Conservation (phyloP, 2,888 invertebrate species). For the Gandaritis pyraliata region DNA sequence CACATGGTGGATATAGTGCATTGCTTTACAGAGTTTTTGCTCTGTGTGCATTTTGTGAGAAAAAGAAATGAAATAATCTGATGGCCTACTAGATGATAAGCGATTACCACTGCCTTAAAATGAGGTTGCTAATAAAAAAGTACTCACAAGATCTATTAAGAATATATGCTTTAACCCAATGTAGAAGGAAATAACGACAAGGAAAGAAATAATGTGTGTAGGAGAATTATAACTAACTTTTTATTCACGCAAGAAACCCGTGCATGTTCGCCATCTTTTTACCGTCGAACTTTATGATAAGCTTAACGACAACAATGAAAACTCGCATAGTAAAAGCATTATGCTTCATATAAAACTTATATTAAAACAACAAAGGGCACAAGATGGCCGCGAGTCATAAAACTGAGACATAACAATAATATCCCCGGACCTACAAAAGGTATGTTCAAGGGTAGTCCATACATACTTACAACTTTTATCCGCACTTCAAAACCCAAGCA, state of each 20-base stretch:
- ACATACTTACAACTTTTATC: background rate
- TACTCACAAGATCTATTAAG: too few species aligned
- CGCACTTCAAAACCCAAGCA: background rate
- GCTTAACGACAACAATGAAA: constrained; percentile 32
- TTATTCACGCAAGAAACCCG: constrained; percentile 1
- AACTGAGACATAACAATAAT: constrained; percentile 10
- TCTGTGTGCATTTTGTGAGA: too few species aligned
- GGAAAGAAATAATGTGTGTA: too few species aligned
- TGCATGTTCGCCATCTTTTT: constrained; percentile 19
- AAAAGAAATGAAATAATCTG: too few species aligned
- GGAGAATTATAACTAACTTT: background rate
- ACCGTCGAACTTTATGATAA: constrained; percentile 28
- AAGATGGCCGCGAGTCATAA: constrained; percentile 16
- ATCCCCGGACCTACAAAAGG: background rate
- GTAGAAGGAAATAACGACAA: too few species aligned
- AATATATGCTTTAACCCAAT: too few species aligned
- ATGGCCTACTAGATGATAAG: too few species aligned
- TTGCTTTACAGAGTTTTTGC: too few species aligned
- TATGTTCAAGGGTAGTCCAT: background rate
- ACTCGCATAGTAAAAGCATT: constrained; percentile 34
- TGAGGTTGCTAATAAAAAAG: too few species aligned
- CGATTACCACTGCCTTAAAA: too few species aligned
- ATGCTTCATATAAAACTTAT: constrained; percentile 37
- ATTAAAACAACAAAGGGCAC: constrained; percentile 39
- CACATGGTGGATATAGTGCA: too few species aligned